phyloP scores from a whole-genome alignment of 2,113 vertebrate genomes.

The Callorhinus ursinus region DNA sequence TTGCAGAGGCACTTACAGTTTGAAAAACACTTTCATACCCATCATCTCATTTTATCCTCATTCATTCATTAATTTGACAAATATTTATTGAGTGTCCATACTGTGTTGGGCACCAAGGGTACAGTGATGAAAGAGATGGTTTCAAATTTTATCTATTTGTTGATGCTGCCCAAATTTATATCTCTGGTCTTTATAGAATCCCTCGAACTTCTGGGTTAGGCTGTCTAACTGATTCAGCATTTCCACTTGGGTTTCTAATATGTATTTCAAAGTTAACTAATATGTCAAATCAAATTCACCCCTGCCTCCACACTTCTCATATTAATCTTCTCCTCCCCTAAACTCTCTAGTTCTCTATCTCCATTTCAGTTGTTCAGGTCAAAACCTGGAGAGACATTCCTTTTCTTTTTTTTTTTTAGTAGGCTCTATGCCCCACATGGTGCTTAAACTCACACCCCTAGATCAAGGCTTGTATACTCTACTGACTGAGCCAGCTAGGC shows the following conservation, averaged over 20 bases:
- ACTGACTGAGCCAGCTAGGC: neutral
- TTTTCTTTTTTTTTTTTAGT: neutral
- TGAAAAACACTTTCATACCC: neutral
- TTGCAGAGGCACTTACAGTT: conserved; percentile 27
- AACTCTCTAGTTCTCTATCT: neutral
- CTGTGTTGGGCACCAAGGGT: neutral
- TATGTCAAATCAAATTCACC: neutral
- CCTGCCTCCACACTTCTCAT: neutral
- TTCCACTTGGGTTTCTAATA: conserved; percentile 26
- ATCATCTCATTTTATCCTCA: conserved; percentile 9
- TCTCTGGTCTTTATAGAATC: neutral
- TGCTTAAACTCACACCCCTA: neutral
- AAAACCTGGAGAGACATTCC: neutral
- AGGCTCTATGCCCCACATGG: neutral
- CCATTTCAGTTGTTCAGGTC: neutral
- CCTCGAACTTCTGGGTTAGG: neutral
- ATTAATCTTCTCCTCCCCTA: neutral
- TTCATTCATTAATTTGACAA: neutral
- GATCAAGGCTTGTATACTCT: neutral
- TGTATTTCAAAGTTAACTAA: neutral
- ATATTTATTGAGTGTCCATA: conserved; percentile 22
- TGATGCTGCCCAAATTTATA: neutral
- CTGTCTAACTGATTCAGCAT: neutral
- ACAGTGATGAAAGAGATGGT: neutral
- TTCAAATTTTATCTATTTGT: conserved; percentile 29